Percentiles rank a stretch among this genome's conserved stretches.
phyloP scores from a whole-genome alignment of 1,140 invertebrate genomes.

The Philopotamus ludificatus region DNA sequence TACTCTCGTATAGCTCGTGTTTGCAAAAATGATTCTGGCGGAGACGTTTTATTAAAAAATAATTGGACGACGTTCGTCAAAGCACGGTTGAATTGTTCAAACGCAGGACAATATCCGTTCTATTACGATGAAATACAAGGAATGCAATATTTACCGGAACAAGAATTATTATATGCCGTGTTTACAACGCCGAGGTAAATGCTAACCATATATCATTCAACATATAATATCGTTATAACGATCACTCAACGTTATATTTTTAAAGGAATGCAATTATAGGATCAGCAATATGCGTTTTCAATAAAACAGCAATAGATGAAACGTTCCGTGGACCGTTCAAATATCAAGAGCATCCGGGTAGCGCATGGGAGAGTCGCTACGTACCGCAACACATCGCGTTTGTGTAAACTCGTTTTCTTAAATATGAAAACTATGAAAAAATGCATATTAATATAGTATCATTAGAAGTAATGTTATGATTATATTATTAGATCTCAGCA shows the following conservation, averaged over 20 bases:
- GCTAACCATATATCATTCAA: neutral
- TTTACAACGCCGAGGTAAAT: slow-evolving; percentile 87
- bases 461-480: neutral
- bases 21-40: slow-evolving; percentile 87
- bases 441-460: neutral
- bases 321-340: slow-evolving; percentile 89
- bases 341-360: slow-evolving; percentile 70
- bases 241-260: neutral
- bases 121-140: slow-evolving; percentile 92
- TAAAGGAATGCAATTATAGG: slow-evolving; percentile 84
- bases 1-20: slow-evolving; percentile 90
- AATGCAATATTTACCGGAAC: slow-evolving; percentile 73
- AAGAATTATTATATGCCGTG: slow-evolving; percentile 85
- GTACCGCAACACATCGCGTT: slow-evolving; percentile 16
- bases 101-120: slow-evolving; percentile 89
- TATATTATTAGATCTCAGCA: neutral
- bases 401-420: too few relatives aligned
- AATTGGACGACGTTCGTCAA: slow-evolving; percentile 94
- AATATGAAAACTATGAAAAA: slow-evolving; percentile 3
- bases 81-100: slow-evolving; percentile 85
- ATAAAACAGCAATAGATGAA: slow-evolving; percentile 75
- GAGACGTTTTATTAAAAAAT: slow-evolving; percentile 70
- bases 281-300: slow-evolving; percentile 91
- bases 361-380: slow-evolving; percentile 68
- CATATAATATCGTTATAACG: neutral